Evolutionary conservation across 2,797 vertebrate species (phyloP).

Genomic region (Mus caroli): DNA sequence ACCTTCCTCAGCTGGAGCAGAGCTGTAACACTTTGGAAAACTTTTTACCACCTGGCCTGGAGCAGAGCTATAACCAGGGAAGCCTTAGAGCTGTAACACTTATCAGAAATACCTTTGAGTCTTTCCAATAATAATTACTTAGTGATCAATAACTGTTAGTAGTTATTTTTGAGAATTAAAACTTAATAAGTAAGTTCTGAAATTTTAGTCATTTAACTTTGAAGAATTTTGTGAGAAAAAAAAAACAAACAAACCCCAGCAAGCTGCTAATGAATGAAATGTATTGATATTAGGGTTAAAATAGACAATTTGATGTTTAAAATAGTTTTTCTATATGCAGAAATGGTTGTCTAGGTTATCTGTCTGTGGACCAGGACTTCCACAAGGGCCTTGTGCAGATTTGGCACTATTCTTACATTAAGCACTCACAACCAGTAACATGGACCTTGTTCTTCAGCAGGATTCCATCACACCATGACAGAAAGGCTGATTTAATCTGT

Average conservation of each 20-base stretch:
- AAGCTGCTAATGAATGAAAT: not conserved
- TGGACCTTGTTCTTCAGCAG: not conserved
- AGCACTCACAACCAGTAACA: not conserved
- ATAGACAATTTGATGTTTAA: conserved; percentile 25
- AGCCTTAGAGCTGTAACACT: not conserved
- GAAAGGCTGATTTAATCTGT: not conserved
- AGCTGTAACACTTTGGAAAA: not conserved
- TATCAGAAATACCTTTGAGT: not conserved
- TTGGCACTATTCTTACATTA: not conserved
- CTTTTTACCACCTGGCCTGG: not conserved
- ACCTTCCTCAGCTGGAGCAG: not conserved
- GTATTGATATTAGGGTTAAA: not conserved
- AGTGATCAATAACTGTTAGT: not conserved
- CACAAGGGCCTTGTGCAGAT: not conserved
- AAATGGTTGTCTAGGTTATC: not conserved
- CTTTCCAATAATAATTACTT: not conserved
- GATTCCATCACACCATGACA: not conserved
- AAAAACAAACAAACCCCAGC: too few species aligned
- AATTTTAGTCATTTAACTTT: not conserved
- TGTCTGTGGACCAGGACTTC: not conserved
- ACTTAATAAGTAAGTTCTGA: conserved; percentile 1
- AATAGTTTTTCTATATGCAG: not conserved
- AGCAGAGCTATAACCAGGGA: not conserved
- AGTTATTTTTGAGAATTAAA: conserved; percentile 18
- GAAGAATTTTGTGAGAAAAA: not conserved